phyloP scores from a whole-genome alignment of 2,797 vertebrate species.

The Choloepus didactylus region DNA sequence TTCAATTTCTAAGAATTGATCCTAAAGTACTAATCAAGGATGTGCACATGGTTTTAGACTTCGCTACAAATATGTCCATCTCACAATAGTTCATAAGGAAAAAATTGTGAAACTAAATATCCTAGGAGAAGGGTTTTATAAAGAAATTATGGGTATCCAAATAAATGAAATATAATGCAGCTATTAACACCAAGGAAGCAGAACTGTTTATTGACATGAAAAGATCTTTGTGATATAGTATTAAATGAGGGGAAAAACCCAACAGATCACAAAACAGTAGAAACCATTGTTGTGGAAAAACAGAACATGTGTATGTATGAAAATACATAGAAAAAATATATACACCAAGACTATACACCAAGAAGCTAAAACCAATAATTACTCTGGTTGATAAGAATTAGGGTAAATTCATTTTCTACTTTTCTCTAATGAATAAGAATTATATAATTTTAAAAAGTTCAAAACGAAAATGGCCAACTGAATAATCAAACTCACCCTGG shows the following conservation, averaged over 20 bases:
- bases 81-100: constrained; percentile 19
- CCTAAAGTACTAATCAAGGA: constrained; percentile 29
- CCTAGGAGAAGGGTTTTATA: constrained; percentile 7
- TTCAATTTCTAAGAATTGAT: constrained; percentile 59
- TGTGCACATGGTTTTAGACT: constrained; percentile 22
- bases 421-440: constrained; percentile 36
- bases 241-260: background rate
- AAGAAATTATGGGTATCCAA: constrained; percentile 37
- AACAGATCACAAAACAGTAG: background rate
- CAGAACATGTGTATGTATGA: background rate
- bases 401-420: constrained; percentile 39
- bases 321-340: constrained; percentile 32
- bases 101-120: constrained; percentile 51
- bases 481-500: constrained; percentile 83
- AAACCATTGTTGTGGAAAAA: background rate
- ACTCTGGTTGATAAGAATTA: constrained; percentile 20
- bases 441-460: constrained; percentile 35
- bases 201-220: constrained; percentile 50
- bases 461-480: constrained; percentile 2
- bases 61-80: constrained; percentile 18
- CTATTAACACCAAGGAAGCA: constrained; percentile 28
- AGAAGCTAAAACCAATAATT: background rate
- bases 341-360: background rate
- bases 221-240: background rate
- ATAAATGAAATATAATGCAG: constrained; percentile 13